Evolutionary conservation across 2,113 vertebrate species (phyloP).

Genomic region (Copsychus sechellarum): DNA sequence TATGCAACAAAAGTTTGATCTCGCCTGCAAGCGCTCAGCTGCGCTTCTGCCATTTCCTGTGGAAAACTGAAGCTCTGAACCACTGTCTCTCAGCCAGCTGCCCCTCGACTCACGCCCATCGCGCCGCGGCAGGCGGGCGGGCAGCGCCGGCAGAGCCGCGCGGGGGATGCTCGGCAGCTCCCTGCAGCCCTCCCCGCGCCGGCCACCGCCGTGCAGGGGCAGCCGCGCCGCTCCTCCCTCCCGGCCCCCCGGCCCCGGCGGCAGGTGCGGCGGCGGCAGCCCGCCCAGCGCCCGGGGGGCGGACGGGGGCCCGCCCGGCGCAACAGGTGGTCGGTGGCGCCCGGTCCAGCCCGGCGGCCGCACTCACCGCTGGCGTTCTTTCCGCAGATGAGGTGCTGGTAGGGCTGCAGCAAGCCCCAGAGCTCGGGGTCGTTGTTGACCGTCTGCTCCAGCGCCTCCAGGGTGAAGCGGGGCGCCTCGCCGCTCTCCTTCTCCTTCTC

Average conservation of each 20-base stretch:
- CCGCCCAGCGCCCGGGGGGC: neutral
- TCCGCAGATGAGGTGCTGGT: neutral
- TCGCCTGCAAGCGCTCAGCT: slow-evolving; percentile 66
- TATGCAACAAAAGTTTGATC: slow-evolving; percentile 78
- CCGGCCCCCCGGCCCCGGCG: neutral
- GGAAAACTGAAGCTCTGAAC: slow-evolving; percentile 64
- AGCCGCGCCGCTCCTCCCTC: neutral
- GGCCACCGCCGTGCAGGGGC: neutral
- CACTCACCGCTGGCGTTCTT: neutral
- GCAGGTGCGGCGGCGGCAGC: neutral
- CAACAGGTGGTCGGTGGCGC: neutral
- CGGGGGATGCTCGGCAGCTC: neutral
- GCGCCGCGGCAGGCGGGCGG: neutral
- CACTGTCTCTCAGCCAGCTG: neutral
- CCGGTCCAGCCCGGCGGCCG: neutral
- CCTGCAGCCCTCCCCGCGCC: neutral
- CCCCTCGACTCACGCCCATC: neutral
- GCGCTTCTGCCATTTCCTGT: slow-evolving; percentile 74
- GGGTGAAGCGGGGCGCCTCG: neutral
- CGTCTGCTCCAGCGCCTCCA: neutral
- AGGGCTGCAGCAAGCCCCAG: neutral
- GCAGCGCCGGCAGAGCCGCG: neutral
- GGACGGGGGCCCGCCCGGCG: neutral
- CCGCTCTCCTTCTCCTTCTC: neutral
- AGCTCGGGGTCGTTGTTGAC: neutral